Evolutionary conservation across 1,140 invertebrate species (phyloP).

Genomic region (Rhyzopertha dominica): DNA sequence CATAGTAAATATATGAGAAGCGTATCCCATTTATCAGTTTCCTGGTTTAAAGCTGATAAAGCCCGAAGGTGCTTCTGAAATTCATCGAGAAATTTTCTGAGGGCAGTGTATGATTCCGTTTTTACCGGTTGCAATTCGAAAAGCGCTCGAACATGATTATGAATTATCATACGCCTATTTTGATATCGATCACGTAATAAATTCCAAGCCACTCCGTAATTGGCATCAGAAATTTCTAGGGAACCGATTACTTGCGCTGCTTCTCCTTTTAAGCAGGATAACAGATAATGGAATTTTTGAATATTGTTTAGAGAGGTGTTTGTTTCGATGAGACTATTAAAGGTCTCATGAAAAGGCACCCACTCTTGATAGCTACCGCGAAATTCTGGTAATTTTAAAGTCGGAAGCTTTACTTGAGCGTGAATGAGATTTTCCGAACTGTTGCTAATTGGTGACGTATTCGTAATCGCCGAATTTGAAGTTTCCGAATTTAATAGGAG

Average conservation of each 20-base stretch:
- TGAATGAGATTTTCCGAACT: too few relatives aligned
- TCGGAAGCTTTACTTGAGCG: slow-evolving; percentile 8
- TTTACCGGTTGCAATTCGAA: slow-evolving; percentile 16
- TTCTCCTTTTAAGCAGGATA: slow-evolving; percentile 6
- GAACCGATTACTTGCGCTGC: background rate
- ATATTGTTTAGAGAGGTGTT: slow-evolving; percentile 3
- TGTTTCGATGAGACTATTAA: slow-evolving; percentile 4
- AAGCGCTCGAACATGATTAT: background rate
- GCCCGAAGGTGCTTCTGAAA: slow-evolving; percentile 18
- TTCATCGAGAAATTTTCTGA: slow-evolving; percentile 19
- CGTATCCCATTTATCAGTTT: slow-evolving; percentile 21
- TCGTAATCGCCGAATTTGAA: too few relatives aligned
- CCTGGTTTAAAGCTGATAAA: slow-evolving; percentile 19
- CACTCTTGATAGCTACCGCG: slow-evolving; percentile 9
- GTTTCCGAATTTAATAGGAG: too few relatives aligned
- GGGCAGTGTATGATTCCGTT: slow-evolving; percentile 13
- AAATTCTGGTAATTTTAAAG: slow-evolving; percentile 12
- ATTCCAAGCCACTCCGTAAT: slow-evolving; percentile 11
- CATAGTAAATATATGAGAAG: slow-evolving; percentile 20
- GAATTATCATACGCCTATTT: background rate
- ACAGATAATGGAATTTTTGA: slow-evolving; percentile 11
- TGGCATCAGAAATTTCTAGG: slow-evolving; percentile 4
- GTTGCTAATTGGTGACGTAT: too few relatives aligned
- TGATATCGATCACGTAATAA: slow-evolving; percentile 5
- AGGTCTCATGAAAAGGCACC: slow-evolving; percentile 6